Percentiles rank a stretch among this genome's conserved stretches.
Evolutionary conservation across 92 coral and sea anemone species (phyloP).

Genomic region (Diadumene lineata): DNA sequence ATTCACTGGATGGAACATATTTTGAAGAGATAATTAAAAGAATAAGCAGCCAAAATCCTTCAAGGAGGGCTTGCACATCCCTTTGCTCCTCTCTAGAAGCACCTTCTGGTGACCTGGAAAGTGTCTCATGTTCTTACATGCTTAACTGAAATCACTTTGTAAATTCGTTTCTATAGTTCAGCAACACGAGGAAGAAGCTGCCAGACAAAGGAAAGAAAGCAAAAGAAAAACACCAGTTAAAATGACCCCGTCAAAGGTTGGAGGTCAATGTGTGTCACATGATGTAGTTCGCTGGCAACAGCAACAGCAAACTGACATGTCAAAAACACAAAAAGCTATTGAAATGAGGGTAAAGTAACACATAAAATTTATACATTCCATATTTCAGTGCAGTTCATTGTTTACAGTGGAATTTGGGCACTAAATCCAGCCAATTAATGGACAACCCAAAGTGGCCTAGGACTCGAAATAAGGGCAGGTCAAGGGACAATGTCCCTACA

Average conservation of each 20-base stretch:
- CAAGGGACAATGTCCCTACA: too few species aligned
- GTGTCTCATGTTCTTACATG: too few species aligned
- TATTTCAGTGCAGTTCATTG: too few species aligned
- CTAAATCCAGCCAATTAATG: too few species aligned
- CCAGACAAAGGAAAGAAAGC: slow-evolving; percentile 19
- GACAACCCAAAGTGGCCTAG: background rate
- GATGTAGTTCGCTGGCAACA: slow-evolving; percentile 3
- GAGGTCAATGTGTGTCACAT: slow-evolving; percentile 4
- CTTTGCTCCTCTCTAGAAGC: too few species aligned
- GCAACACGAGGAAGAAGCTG: slow-evolving; percentile 16
- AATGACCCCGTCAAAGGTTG: slow-evolving; percentile 21
- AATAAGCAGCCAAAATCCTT: too few species aligned
- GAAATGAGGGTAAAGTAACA: slow-evolving; percentile 28
- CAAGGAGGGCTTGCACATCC: too few species aligned
- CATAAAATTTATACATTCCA: background rate
- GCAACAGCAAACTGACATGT: slow-evolving; percentile 20
- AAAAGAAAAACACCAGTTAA: slow-evolving; percentile 26
- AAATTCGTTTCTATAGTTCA: background rate
- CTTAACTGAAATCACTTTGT: too few species aligned
- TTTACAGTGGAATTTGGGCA: too few species aligned
- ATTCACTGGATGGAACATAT: background rate
- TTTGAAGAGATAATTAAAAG: too few species aligned
- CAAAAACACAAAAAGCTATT: slow-evolving; percentile 23
- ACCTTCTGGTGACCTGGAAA: too few species aligned
- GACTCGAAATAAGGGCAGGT: too few species aligned